Percentiles rank a stretch among this genome's conserved stretches.
phyloP scores from a whole-genome alignment of 1,140 invertebrate genomes.

The Ips typographus region DNA sequence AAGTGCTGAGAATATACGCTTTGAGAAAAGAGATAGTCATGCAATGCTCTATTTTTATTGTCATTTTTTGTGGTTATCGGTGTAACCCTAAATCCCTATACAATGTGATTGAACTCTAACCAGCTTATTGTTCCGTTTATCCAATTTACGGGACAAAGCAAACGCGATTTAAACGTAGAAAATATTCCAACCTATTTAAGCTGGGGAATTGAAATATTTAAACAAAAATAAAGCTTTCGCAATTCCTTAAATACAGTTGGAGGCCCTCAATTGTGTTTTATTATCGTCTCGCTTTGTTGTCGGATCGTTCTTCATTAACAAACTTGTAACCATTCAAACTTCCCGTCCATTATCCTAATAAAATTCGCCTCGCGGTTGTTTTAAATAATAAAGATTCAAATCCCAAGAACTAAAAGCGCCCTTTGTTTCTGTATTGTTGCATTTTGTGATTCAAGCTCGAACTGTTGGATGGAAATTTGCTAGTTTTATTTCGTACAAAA shows the following conservation, averaged over 20 bases:
- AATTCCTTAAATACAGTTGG: background rate
- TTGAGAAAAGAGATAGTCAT: too few species aligned
- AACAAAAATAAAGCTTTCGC: too few species aligned
- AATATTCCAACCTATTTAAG: too few species aligned
- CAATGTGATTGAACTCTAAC: too few species aligned
- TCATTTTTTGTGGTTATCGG: too few species aligned
- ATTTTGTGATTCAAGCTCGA: slow-evolving; percentile 17
- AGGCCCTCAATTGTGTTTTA: slow-evolving; percentile 5
- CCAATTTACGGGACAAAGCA: too few species aligned
- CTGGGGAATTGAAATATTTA: too few species aligned
- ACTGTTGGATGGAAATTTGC: slow-evolving; percentile 23
- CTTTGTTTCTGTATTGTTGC: slow-evolving; percentile 23
- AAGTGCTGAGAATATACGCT: too few species aligned
- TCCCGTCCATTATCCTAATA: slow-evolving; percentile 11
- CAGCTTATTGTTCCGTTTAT: too few species aligned
- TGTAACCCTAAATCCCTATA: too few species aligned
- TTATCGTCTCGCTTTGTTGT: slow-evolving; percentile 7
- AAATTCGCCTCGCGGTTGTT: slow-evolving; percentile 14
- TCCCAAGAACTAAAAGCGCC: slow-evolving; percentile 19
- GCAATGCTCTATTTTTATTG: too few species aligned
- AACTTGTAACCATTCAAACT: slow-evolving; percentile 9
- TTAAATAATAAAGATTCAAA: slow-evolving; percentile 23
- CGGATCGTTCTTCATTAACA: slow-evolving; percentile 7
- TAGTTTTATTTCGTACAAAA: slow-evolving; percentile 3
- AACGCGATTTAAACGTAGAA: too few species aligned